Conservation (phyloP, 2,797 vertebrate genomes). For the Coluber constrictor region DNA sequence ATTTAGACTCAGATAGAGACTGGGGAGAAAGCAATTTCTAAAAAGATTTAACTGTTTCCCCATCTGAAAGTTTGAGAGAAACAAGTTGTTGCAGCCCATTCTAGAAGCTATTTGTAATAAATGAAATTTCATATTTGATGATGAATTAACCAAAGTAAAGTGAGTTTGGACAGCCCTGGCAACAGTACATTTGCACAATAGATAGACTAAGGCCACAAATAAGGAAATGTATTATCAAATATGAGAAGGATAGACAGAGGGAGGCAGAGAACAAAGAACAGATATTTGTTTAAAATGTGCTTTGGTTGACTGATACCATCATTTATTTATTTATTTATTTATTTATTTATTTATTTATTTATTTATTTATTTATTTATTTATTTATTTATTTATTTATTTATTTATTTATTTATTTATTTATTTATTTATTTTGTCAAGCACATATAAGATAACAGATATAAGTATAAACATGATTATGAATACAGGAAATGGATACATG, state of each 20-base stretch:
- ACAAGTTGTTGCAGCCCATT: neutral
- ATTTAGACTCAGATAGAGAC: neutral
- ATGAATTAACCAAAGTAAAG: neutral
- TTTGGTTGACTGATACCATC: neutral
- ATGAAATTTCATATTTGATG: neutral
- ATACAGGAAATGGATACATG: too few relatives aligned
- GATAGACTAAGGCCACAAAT: neutral
- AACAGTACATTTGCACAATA: neutral
- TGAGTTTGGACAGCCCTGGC: neutral
- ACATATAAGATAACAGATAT: too few relatives aligned
- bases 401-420: too few relatives aligned
- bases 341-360: too few relatives aligned
- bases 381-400: too few relatives aligned
- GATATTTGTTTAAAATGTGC: neutral
- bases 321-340: too few relatives aligned
- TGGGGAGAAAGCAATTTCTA: slow-evolving; percentile 14
- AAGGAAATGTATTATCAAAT: neutral
- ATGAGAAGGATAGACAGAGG: neutral
- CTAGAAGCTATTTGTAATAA: neutral
- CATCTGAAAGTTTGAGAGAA: neutral
- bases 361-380: too few relatives aligned
- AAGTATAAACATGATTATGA: too few relatives aligned
- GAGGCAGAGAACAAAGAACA: neutral
- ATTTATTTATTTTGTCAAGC: too few relatives aligned
- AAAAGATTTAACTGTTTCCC: accelerated